Evolutionary conservation across 2,888 invertebrate genomes (phyloP).

Genomic region (Cantharis lateralis): DNA sequence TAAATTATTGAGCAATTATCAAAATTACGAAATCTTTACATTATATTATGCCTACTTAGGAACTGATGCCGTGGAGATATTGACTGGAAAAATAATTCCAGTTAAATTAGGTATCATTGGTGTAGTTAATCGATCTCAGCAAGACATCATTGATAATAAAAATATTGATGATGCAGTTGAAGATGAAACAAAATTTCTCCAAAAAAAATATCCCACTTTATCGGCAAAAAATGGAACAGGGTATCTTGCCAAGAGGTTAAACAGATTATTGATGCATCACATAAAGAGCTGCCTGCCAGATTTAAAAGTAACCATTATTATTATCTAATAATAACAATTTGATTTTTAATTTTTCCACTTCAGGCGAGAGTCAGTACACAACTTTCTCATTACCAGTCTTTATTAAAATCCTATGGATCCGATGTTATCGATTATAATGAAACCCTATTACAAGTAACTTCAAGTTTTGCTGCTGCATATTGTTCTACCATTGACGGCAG

Average conservation of each 20-base stretch:
- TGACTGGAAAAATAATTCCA: conserved; percentile 96
- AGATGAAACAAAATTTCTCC: conserved; percentile 93
- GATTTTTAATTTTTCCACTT: conserved; percentile 33
- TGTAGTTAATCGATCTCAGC: conserved; percentile 97
- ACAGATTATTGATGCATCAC: conserved; percentile 97
- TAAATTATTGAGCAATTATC: not conserved
- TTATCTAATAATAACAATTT: conserved; percentile 6
- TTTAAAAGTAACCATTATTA: conserved; percentile 73
- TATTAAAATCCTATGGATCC: conserved; percentile 95
- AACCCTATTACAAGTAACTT: conserved; percentile 95
- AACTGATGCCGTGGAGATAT: conserved; percentile 98
- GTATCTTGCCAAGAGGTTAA: conserved; percentile 95
- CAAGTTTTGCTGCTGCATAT: conserved; percentile 98
- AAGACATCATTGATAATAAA: conserved; percentile 93
- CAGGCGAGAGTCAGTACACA: conserved; percentile 95
- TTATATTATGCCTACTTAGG: conserved; percentile 60
- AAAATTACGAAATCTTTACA: no score
- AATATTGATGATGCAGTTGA: conserved; percentile 84
- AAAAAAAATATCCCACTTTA: conserved; percentile 96
- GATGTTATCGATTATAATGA: conserved; percentile 96
- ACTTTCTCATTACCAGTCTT: conserved; percentile 96
- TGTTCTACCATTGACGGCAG: conserved; percentile 98
- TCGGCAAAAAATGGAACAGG: conserved; percentile 96
- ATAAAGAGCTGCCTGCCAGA: conserved; percentile 98
- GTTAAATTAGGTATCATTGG: conserved; percentile 99